These are phyloP conservation scores for Drosophila pallidifrons DNA, from an alignment of 1,140 invertebrate genomes.

Conservation along the genomic window DNA sequence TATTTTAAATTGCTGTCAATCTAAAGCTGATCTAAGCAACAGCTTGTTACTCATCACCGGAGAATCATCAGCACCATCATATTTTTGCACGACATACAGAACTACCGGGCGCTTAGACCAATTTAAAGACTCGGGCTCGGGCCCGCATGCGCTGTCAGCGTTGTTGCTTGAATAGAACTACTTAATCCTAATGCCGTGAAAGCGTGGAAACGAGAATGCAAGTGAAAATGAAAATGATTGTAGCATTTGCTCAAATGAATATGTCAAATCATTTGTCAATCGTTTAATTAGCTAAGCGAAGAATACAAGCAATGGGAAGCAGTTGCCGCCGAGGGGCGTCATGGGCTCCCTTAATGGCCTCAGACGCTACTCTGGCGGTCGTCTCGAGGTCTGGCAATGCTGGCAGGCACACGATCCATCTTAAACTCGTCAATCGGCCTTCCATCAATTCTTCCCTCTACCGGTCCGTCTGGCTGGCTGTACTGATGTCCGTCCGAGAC, in stretches of 20 bases:
- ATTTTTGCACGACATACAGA: conserved; percentile 35
- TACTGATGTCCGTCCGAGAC: conserved; percentile 13
- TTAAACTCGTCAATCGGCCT: conserved; percentile 50
- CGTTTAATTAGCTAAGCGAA: conserved; percentile 66
- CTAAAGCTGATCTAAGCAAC: conserved; percentile 45
- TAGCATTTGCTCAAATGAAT: conserved; percentile 71
- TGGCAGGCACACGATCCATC: conserved; percentile 60
- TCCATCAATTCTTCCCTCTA: conserved; percentile 25
- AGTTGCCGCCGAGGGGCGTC: conserved; percentile 12
- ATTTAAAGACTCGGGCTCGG: conserved; percentile 27
- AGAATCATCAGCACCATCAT: conserved; percentile 45
- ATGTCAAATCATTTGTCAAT: conserved; percentile 81
- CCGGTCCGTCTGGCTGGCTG: too few species aligned
- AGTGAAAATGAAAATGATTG: conserved; percentile 44
- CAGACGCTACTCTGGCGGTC: conserved; percentile 42
- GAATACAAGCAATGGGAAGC: not conserved
- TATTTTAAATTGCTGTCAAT: conserved; percentile 65
- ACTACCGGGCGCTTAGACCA: conserved; percentile 24
- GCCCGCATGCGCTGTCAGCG: conserved; percentile 76
- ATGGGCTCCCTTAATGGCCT: conserved; percentile 36
- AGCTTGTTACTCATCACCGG: conserved; percentile 11
- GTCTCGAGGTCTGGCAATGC: conserved; percentile 29
- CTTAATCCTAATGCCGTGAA: conserved; percentile 37
- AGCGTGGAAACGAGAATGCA: conserved; percentile 22
- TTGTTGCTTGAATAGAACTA: conserved; percentile 21